These are phyloP conservation scores for Nesogale talazaci DNA, from an alignment of 2,113 vertebrate species.

Conservation along the genomic window DNA sequence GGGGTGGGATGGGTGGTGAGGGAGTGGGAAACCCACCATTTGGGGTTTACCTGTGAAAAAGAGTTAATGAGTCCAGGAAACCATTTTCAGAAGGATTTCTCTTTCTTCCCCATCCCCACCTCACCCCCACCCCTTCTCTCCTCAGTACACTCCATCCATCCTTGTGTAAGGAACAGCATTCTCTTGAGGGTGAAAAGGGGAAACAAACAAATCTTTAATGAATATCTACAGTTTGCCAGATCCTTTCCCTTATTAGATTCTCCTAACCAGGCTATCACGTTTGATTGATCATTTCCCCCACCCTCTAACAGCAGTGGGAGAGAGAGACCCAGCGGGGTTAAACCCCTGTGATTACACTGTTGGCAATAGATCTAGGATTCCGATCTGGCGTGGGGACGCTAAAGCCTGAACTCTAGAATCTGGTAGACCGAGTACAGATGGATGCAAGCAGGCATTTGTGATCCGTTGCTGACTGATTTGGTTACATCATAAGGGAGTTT, in stretches of 20 bases:
- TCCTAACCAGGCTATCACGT: conserved; percentile 2
- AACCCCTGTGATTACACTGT: conserved; percentile 6
- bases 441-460: neutral
- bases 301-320: neutral
- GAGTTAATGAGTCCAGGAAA: conserved; percentile 44
- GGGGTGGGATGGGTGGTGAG: neutral
- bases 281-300: neutral
- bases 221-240: conserved; percentile 9
- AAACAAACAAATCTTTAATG: conserved; percentile 19
- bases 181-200: neutral
- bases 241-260: conserved; percentile 23
- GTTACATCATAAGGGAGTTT: neutral
- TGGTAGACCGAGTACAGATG: neutral
- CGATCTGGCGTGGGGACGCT: neutral
- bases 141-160: neutral
- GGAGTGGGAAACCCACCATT: neutral
- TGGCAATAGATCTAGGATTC: conserved; percentile 1
- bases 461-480: neutral
- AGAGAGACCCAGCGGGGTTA: conserved; percentile 17
- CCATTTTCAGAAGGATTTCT: conserved; percentile 29
- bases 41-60: conserved; percentile 17
- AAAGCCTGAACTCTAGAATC: conserved; percentile 5
- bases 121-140: neutral
- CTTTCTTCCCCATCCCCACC: neutral
- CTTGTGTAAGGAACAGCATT: neutral